Evolutionary conservation across 2,888 invertebrate species (phyloP).

Genomic region (Crossocerus cetratus): DNA sequence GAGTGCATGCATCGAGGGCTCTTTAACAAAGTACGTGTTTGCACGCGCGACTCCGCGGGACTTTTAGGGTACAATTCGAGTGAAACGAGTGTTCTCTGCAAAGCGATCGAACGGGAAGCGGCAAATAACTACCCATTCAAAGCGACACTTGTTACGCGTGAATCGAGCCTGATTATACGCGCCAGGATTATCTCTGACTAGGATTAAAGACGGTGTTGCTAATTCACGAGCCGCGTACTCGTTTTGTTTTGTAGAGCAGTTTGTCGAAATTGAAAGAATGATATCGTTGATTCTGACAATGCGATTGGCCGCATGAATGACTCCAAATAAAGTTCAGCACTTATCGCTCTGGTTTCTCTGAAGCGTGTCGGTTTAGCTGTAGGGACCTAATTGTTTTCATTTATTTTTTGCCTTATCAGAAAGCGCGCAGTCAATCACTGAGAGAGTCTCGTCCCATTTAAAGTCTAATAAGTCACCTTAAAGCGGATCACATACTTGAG

Average conservation of each 20-base stretch:
- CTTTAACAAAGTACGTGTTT: conserved; percentile 16
- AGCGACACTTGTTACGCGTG: background rate
- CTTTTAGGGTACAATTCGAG: background rate
- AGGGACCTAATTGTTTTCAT: conserved; percentile 22
- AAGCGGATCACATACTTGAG: background rate
- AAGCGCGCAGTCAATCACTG: conserved; percentile 26
- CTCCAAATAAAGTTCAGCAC: too few relatives aligned
- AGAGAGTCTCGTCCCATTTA: conserved; percentile 20
- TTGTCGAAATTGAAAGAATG: too few relatives aligned
- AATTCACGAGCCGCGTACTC: too few relatives aligned
- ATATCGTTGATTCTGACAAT: too few relatives aligned
- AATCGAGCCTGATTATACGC: too few relatives aligned
- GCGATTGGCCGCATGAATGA: too few relatives aligned
- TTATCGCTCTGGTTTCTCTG: too few relatives aligned
- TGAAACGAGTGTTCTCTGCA: background rate
- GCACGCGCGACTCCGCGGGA: background rate
- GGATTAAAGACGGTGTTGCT: too few relatives aligned
- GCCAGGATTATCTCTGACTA: too few relatives aligned
- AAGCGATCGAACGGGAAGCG: too few relatives aligned
- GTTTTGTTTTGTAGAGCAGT: too few relatives aligned
- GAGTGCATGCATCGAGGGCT: conserved; percentile 10
- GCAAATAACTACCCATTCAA: background rate
- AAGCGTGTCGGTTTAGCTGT: background rate
- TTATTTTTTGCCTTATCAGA: conserved; percentile 18
- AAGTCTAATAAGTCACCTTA: conserved; percentile 6